Base-by-base conservation (phyloP, 2,888 invertebrate species). In the Philhelius pedissequus region DNA sequence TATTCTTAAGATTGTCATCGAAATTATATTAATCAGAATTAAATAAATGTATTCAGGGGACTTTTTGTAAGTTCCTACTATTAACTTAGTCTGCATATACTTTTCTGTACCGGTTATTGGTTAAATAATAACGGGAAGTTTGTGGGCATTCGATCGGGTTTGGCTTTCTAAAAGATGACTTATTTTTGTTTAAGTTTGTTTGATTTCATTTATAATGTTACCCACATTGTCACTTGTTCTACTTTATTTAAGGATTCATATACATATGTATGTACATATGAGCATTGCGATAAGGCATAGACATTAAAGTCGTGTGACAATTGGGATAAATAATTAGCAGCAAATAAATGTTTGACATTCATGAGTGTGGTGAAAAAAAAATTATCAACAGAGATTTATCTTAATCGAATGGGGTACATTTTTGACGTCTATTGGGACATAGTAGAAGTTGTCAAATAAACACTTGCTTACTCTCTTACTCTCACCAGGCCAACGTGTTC, bases 1-100 rank as follows among this genome's bases (percentile, higher is more conserved):
- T 1, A 62, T 43, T 43, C 5, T 43, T 11, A 18, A 43, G 15
- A 18, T 43, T 43, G 62, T 62, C 62, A 62, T 30, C 43, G 27
- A 20, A 7, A 43, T 62, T 22, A 7, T 62, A 62, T 62, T 27
- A 62, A 62, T 62, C 62, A 62, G 62, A 62, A 43, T 62, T 30
- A 43, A 43, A 62, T 62, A 13, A 43, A 62, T 43, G 15, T 62
- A 43, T 30, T 15, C 6, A 60, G 18, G 11, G 3, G 8, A 13
- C 13, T 58, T 35, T 38, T 3, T 27, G 45, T 22, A 18, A 4
- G 8, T 15, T 1, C 25, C 3, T 52, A 15, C 1, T 30, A 9
- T 35, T 11, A n/a, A 13, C 20, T 35, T 35, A 11, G 7, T 35
- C 1, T 38, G 9, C 38, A 40, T 40, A 22, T 48, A 22, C 13